A percentile compares a stretch with the other conserved stretches of the same genome.
Evolutionary conservation across 1,140 invertebrate species (phyloP).

Genomic region (Carposina sasakii): DNA sequence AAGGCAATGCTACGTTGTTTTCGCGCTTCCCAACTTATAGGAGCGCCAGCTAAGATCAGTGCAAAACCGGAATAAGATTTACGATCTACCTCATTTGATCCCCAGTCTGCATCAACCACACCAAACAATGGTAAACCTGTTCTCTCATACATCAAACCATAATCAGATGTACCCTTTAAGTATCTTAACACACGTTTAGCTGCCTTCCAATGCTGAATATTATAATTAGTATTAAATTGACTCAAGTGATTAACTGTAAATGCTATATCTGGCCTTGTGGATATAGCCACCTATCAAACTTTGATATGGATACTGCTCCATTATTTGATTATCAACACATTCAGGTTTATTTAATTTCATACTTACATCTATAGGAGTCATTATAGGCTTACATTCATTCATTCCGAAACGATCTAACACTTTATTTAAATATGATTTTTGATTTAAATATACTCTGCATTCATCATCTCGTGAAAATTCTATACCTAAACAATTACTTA

Average conservation of each 20-base stretch:
- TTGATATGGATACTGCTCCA: conserved; percentile 20
- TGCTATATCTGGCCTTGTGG: neutral
- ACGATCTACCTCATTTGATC: conserved; percentile 16
- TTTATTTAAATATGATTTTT: too few relatives aligned
- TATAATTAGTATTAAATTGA: conserved; percentile 14
- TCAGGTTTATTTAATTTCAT: neutral
- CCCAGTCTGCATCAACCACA: conserved; percentile 58
- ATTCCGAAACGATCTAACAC: conserved; percentile 22
- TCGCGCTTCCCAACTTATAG: conserved; percentile 28
- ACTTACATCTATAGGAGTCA: conserved; percentile 20
- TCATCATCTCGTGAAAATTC: conserved; percentile 15
- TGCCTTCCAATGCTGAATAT: neutral
- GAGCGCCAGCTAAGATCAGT: conserved; percentile 24
- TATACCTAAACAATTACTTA: conserved; percentile 27
- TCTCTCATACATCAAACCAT: conserved; percentile 36
- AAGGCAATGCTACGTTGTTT: conserved; percentile 33
- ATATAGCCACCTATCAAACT: conserved; percentile 15
- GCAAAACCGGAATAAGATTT: conserved; percentile 25
- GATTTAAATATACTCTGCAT: too few relatives aligned
- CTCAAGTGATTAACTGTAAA: conserved; percentile 12
- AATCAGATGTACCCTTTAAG: conserved; percentile 14
- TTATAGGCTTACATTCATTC: conserved; percentile 28
- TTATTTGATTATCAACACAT: neutral
- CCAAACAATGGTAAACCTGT: conserved; percentile 23
- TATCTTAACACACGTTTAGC: neutral